Conservation (phyloP, 2,113 vertebrate genomes). For the Catharus minimus region DNA sequence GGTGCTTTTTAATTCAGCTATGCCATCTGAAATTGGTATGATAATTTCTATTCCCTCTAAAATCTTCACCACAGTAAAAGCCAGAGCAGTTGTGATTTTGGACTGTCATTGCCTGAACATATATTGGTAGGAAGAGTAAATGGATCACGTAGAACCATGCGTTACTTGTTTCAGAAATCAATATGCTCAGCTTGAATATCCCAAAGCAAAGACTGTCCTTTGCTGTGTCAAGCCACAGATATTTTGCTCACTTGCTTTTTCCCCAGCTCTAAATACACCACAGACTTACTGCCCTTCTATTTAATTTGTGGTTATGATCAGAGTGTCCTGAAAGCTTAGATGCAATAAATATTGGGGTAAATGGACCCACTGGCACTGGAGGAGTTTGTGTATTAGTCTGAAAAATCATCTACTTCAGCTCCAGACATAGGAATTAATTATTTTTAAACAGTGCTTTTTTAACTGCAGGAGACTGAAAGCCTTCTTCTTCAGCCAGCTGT, state of each 20-base stretch:
- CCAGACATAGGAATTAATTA: neutral
- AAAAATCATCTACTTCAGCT: neutral
- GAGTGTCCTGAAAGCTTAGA: neutral
- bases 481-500: neutral
- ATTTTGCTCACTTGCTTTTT: neutral
- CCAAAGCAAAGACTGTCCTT: slow-evolving; percentile 36
- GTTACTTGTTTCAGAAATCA: slow-evolving; percentile 50
- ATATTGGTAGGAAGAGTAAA: slow-evolving; percentile 21
- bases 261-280: neutral
- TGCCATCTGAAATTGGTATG: neutral
- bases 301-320: neutral
- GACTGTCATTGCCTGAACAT: neutral
- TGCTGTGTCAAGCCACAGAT: neutral
- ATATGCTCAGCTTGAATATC: slow-evolving; percentile 27
- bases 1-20: neutral
- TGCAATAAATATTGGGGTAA: neutral
- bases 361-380: neutral
- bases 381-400: neutral
- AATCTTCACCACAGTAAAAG: neutral
- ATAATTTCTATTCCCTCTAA: neutral
- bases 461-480: neutral
- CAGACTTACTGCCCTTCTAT: neutral
- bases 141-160: neutral
- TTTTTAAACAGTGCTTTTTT: neutral
- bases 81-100: neutral